Conservation (phyloP, 2,888 invertebrate species). For the Pandemis cinnamomeana region DNA sequence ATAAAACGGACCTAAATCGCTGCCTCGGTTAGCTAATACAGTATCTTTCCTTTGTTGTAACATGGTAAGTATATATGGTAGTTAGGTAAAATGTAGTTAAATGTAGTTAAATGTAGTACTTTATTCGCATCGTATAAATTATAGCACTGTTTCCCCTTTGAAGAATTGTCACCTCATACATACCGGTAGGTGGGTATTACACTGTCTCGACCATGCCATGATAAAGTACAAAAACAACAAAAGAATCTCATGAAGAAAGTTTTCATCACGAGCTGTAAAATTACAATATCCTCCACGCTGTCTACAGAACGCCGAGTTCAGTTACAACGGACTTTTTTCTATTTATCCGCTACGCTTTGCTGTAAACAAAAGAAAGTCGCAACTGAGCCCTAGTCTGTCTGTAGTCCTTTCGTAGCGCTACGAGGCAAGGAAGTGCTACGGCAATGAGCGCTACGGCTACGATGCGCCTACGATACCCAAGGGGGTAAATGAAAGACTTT, state of each 20-base stretch:
- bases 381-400: neutral
- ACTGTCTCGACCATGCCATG: neutral
- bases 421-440: slow-evolving; percentile 3
- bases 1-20: too few relatives aligned
- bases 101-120: too few relatives aligned
- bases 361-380: slow-evolving; percentile 6
- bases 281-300: slow-evolving; percentile 23
- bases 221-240: slow-evolving; percentile 2
- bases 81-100: too few relatives aligned
- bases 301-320: slow-evolving; percentile 10
- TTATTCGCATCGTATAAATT: too few relatives aligned
- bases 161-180: neutral
- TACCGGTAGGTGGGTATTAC: neutral
- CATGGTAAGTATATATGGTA: too few relatives aligned
- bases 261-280: slow-evolving; percentile 26
- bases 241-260: slow-evolving; percentile 7
- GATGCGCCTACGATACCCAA: neutral
- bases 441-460: slow-evolving; percentile 12
- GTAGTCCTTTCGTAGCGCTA: slow-evolving; percentile 25
- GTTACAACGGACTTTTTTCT: slow-evolving; percentile 17
- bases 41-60: too few relatives aligned
- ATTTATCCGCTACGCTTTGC: slow-evolving; percentile 15
- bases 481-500: slow-evolving; percentile 1
- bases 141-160: neutral
- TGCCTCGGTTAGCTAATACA: too few relatives aligned